These are phyloP conservation scores for Numida meleagris DNA, from an alignment of 2,113 vertebrate species.

Conservation along the genomic window DNA sequence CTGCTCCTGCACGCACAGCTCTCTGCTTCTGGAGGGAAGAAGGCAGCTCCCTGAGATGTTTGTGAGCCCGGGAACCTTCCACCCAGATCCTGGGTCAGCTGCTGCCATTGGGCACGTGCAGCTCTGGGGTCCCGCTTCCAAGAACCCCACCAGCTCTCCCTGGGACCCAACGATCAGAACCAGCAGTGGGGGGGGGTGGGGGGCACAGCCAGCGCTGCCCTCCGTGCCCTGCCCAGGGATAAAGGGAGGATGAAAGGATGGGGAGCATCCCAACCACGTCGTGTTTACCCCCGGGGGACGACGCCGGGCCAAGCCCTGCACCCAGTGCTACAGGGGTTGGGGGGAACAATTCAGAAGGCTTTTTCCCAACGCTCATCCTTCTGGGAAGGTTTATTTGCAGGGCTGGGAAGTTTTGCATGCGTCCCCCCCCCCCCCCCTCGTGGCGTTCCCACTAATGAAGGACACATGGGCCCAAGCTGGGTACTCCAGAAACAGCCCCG, in stretches of 20 bases:
- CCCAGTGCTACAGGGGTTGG: fast-evolving
- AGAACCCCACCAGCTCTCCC: not conserved
- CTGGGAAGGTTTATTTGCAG: not conserved
- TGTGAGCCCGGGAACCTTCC: not conserved
- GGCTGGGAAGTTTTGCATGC: not conserved
- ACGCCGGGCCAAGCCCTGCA: not conserved
- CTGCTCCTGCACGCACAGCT: not conserved
- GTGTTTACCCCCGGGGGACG: fast-evolving
- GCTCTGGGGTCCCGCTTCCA: not conserved
- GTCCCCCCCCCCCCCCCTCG: not conserved
- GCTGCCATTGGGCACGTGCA: not conserved
- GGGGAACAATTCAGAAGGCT: not conserved
- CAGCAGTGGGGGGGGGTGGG: fast-evolving
- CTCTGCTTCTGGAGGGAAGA: not conserved
- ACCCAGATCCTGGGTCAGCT: not conserved
- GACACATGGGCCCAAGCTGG: not conserved
- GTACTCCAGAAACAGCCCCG: fast-evolving
- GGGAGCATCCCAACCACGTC: not conserved
- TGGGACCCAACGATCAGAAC: not conserved
- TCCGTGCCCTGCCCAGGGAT: not conserved
- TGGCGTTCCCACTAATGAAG: not conserved
- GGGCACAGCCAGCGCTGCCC: not conserved
- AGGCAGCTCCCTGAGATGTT: not conserved
- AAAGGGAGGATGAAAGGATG: not conserved
- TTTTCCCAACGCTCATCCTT: not conserved